Conservation (phyloP, 1,140 invertebrate genomes). For the Semibalanus balanoides region DNA sequence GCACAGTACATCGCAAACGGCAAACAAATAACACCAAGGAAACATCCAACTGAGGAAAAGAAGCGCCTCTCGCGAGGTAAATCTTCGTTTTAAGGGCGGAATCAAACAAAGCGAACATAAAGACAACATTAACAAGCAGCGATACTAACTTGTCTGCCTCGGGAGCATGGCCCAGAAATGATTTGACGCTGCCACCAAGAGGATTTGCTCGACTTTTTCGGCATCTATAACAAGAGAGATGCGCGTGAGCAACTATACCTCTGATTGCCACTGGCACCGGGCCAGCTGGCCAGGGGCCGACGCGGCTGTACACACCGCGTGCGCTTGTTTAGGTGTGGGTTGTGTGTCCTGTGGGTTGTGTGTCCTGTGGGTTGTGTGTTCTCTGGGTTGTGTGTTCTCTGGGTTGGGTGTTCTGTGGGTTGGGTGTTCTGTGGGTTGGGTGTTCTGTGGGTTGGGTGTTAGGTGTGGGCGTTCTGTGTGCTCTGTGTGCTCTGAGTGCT, state of each 20-base stretch:
- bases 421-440: no score
- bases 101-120: background rate
- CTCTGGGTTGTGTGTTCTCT: no score
- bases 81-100: background rate
- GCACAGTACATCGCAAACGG: background rate
- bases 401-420: no score
- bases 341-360: no score
- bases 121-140: background rate
- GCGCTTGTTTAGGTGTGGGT: no score
- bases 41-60: background rate
- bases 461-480: no score
- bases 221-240: background rate
- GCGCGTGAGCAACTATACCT: background rate
- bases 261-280: background rate
- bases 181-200: background rate
- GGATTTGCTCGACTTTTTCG: slow-evolving; percentile 1
- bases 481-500: no score
- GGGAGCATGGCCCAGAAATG: background rate
- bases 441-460: no score
- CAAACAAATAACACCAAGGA: background rate
- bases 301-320: no score
- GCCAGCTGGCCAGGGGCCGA: background rate
- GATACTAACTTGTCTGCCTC: background rate
- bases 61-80: background rate
- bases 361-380: no score